phyloP scores from a whole-genome alignment of 2,888 invertebrate genomes.

The Unio delphinus region DNA sequence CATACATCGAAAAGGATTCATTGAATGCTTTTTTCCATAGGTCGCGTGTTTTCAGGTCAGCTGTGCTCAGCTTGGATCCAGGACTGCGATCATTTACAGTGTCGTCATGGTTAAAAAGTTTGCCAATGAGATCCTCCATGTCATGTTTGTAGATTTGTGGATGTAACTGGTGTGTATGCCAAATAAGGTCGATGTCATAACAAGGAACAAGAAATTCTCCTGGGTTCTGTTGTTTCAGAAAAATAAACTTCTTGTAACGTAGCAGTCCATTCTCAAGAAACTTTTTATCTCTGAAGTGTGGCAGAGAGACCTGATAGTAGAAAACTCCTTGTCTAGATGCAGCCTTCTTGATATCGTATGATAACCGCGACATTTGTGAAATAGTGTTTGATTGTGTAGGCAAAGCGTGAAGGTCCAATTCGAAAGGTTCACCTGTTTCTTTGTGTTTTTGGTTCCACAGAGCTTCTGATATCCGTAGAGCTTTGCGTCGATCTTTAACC shows the following conservation, averaged over 20 bases:
- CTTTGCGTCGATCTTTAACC: slow-evolving; percentile 28
- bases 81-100: slow-evolving; percentile 70
- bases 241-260: slow-evolving; percentile 70
- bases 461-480: slow-evolving; percentile 35
- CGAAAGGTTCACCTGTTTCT: slow-evolving; percentile 45
- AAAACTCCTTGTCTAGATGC: slow-evolving; percentile 71
- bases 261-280: slow-evolving; percentile 70
- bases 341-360: slow-evolving; percentile 71
- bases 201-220: slow-evolving; percentile 73
- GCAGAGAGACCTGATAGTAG: slow-evolving; percentile 73
- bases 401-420: slow-evolving; percentile 21
- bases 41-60: slow-evolving; percentile 70
- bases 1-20: slow-evolving; percentile 69
- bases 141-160: slow-evolving; percentile 62
- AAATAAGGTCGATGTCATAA: slow-evolving; percentile 73
- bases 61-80: slow-evolving; percentile 70
- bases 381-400: slow-evolving; percentile 14
- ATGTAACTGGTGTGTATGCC: slow-evolving; percentile 73
- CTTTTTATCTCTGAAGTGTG: slow-evolving; percentile 71
- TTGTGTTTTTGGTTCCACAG: slow-evolving; percentile 55
- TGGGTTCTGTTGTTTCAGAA: slow-evolving; percentile 70
- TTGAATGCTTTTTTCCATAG: slow-evolving; percentile 70
- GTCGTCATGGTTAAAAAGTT: slow-evolving; percentile 73
- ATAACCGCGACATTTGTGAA: slow-evolving; percentile 27
- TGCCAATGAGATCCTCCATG: slow-evolving; percentile 55